These are phyloP conservation scores for Gymnodraco acuticeps DNA, from an alignment of 2,797 vertebrate genomes.

Conservation along the genomic window DNA sequence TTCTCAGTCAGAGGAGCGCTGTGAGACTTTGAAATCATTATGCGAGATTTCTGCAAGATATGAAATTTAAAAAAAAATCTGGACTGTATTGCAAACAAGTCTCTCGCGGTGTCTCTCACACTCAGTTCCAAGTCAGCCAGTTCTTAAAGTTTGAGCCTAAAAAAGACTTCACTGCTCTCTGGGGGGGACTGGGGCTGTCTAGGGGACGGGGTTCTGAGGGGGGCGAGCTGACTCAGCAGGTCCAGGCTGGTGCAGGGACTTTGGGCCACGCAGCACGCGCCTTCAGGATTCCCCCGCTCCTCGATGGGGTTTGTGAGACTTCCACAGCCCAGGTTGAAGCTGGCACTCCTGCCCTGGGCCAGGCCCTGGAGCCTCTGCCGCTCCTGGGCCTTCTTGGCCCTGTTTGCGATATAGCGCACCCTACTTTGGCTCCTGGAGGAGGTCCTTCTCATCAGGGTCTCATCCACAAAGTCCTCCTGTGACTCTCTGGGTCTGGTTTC, in stretches of 20 bases:
- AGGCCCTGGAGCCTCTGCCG: conserved; percentile 88
- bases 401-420: conserved; percentile 93
- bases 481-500: conserved; percentile 15
- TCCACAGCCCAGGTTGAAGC: conserved; percentile 49
- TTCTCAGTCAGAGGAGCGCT: conserved; percentile 25
- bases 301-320: conserved; percentile 84
- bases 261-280: conserved; percentile 88
- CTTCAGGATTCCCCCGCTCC: conserved; percentile 93
- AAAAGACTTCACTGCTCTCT: conserved; percentile 85
- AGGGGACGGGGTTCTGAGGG: conserved; percentile 62
- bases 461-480: conserved; percentile 69
- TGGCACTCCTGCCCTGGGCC: conserved; percentile 59
- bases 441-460: conserved; percentile 84
- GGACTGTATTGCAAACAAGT: conserved; percentile 43
- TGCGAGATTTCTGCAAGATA: conserved; percentile 48
- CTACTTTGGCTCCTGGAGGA: conserved; percentile 95
- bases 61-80: conserved; percentile 47
- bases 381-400: conserved; percentile 93
- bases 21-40: conserved; percentile 29
- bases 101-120: conserved; percentile 51
- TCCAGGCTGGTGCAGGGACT: conserved; percentile 85
- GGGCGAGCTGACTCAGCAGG: conserved; percentile 73
- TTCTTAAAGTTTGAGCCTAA: conserved; percentile 86
- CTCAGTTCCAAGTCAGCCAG: conserved; percentile 59
- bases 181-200: conserved; percentile 48